Evolutionary conservation across 2,888 invertebrate species (phyloP).

Genomic region (Hyles lineata): DNA sequence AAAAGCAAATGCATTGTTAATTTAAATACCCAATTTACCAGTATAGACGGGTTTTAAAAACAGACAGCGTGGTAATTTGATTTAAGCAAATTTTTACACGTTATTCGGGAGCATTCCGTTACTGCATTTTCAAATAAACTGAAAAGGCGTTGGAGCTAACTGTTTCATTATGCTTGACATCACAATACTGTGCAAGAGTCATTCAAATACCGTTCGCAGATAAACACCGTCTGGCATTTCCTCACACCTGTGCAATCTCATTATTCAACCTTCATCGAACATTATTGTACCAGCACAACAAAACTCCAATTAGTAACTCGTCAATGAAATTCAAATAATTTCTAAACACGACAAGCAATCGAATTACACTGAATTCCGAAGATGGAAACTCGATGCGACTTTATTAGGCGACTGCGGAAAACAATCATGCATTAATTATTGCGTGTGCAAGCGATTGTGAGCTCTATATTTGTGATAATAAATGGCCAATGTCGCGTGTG

Average conservation of each 20-base stretch:
- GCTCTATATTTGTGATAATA: not conserved
- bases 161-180: conserved; percentile 16
- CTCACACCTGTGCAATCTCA: conserved; percentile 13
- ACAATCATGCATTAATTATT: conserved; percentile 38
- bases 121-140: conserved; percentile 1
- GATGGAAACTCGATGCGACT: conserved; percentile 44
- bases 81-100: not conserved
- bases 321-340: conserved; percentile 29
- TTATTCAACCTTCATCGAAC: not conserved
- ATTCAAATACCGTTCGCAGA: conserved; percentile 13
- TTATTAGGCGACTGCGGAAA: conserved; percentile 42
- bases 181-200: not conserved
- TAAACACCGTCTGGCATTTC: conserved; percentile 21
- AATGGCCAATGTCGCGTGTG: conserved; percentile 21
- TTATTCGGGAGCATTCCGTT: not conserved
- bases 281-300: not conserved
- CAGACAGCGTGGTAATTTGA: not conserved
- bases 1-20: not conserved
- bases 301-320: not conserved
- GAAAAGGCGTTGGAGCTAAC: not conserved
- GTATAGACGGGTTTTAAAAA: not conserved
- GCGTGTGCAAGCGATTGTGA: conserved; percentile 1
- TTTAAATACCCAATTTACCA: not conserved
- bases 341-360: not conserved
- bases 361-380: conserved; percentile 39